Base-by-base conservation (phyloP, 23 tunicate genomes). In the Phallusia fumigata region DNA sequence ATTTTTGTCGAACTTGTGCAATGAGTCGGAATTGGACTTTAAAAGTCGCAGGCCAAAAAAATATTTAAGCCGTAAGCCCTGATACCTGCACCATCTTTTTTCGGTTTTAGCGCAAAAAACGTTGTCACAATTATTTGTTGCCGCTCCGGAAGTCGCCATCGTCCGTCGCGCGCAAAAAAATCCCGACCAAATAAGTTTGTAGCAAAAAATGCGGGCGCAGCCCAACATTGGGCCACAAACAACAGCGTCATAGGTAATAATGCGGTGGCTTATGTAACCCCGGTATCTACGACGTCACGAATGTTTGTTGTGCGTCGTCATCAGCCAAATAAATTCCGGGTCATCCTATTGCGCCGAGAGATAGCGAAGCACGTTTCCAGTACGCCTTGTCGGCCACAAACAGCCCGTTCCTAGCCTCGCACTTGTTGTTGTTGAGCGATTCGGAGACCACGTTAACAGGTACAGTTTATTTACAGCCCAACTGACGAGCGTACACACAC, bases 261-360 rank as follows among this genome's bases (percentile, higher is more conserved):
- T 58, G 69, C 28, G 28, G 69, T 24, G 16, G 26, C 69, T 58
- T 58, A 58, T 58, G 69, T 58, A 58, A 58, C 69, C 28, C 26
- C 13, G 69, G 28, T 5, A 13, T 40, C 15, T 58, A 1, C 28
- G 69, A 58, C 69, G 69, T 58, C 69, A 58, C 28, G 28, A 58
- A 24, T 58, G 69, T 58, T 58, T 58, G 69, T 58, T 58, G 69
- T 24, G 69, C 28, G 16, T 58, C 69, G 69, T 58, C 69, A 24
- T 58, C 28, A 16, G 26, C 58, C 11, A 58, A 24, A 58, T 40
- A 40, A 40, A 40, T 40, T 40, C 10, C 47, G 47, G 47, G 5
- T 40, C 47, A 40, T 40, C 47, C 10, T 40, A 3, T 10, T 3
- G 47, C 10, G 47, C 5, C 10, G 47, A 5, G 47, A 40, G 47